Evolutionary conservation across 2,888 invertebrate genomes (phyloP).

Genomic region (Encarsia formosa): DNA sequence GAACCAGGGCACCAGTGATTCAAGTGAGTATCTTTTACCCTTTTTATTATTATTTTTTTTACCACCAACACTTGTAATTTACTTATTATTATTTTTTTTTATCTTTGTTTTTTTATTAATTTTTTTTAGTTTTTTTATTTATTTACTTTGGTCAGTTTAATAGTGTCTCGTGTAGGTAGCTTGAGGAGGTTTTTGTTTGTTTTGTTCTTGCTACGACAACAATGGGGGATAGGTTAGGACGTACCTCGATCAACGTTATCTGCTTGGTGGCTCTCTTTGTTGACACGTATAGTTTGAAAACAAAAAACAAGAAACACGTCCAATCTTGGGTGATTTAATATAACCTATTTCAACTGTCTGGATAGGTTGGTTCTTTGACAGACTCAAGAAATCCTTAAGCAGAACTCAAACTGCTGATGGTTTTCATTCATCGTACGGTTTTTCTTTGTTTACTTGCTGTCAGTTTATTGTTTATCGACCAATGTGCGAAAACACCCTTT

Average conservation of each 20-base stretch:
- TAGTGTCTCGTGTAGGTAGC: neutral
- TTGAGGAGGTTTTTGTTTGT: neutral
- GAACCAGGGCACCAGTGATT: constrained; percentile 77
- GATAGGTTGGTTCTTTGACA: no score
- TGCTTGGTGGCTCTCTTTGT: neutral
- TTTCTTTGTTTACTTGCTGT: no score
- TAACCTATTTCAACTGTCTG: no score
- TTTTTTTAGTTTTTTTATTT: neutral
- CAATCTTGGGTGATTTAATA: neutral
- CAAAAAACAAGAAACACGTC: neutral
- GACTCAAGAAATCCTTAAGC: no score
- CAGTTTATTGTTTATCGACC: no score
- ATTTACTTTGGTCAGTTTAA: neutral
- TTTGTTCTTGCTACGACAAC: neutral
- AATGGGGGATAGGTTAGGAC: neutral
- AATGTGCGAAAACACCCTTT: no score
- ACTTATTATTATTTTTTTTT: constrained; percentile 6
- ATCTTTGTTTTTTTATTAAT: constrained; percentile 9
- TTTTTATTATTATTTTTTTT: constrained; percentile 9
- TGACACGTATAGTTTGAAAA: neutral
- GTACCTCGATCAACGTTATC: neutral
- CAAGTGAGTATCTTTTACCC: constrained; percentile 61
- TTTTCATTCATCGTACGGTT: no score
- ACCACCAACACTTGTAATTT: constrained; percentile 11
- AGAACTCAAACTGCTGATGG: no score